Evolutionary conservation across 2,888 invertebrate genomes (phyloP).

Genomic region (Hirtodrosophila cameraria): DNA sequence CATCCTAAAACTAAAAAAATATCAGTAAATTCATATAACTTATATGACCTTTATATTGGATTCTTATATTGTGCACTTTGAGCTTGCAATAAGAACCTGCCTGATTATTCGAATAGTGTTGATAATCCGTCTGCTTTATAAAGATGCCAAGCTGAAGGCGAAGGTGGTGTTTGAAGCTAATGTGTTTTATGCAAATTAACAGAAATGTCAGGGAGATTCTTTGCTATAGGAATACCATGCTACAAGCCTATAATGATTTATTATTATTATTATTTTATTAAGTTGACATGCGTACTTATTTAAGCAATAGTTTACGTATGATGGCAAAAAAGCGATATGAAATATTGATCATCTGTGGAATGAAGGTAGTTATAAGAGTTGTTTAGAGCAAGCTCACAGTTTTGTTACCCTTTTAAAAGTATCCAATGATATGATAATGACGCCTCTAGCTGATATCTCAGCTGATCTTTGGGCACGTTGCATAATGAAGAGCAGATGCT

Average conservation of each 20-base stretch:
- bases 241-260: too few species aligned
- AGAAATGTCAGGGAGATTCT: constrained; percentile 1
- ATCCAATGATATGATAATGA: constrained; percentile 44
- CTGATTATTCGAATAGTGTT: neutral
- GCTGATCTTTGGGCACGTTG: constrained; percentile 37
- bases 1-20: too few species aligned
- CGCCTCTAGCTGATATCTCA: constrained; percentile 42
- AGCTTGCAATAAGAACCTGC: neutral
- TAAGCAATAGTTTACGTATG: constrained; percentile 19
- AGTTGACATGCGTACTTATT: constrained; percentile 18
- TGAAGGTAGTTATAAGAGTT: neutral
- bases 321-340: constrained; percentile 47
- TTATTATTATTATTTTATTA: neutral
- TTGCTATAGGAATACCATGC: neutral
- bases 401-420: constrained; percentile 41
- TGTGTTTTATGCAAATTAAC: constrained; percentile 10
- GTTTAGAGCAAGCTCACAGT: neutral
- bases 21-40: too few species aligned
- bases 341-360: constrained; percentile 43
- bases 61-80: too few species aligned
- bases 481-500: constrained; percentile 42
- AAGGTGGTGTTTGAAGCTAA: neutral
- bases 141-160: neutral
- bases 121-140: neutral
- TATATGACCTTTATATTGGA: too few species aligned